Percentiles rank a stretch among this genome's conserved stretches.
phyloP scores from a whole-genome alignment of 2,797 vertebrate species.

The Melanotaenia nigrans region DNA sequence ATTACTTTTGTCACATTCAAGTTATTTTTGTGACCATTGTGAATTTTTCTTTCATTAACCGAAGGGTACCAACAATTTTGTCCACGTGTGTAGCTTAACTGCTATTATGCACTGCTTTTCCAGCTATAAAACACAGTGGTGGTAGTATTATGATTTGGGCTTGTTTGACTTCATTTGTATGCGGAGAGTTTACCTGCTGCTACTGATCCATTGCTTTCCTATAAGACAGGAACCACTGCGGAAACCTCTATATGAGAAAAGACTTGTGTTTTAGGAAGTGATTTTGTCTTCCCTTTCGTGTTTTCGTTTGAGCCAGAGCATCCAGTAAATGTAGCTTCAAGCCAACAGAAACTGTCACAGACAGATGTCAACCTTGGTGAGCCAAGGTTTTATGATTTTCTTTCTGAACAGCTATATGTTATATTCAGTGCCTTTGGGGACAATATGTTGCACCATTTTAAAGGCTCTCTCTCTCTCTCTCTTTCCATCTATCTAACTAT shows the following conservation, averaged over 20 bases:
- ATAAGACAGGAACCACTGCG: not conserved
- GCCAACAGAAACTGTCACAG: not conserved
- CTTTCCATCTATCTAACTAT: not conserved
- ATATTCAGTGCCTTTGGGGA: not conserved
- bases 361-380: not conserved
- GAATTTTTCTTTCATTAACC: too few relatives aligned
- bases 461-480: not conserved
- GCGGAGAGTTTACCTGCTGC: not conserved
- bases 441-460: not conserved
- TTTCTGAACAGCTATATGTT: not conserved
- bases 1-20: too few relatives aligned
- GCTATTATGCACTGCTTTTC: too few relatives aligned
- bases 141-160: not conserved
- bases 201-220: not conserved
- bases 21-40: too few relatives aligned
- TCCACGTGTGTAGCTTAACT: too few relatives aligned
- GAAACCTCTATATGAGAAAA: not conserved
- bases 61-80: too few relatives aligned
- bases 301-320: not conserved
- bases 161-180: not conserved
- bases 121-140: not conserved
- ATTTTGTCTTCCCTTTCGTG: not conserved
- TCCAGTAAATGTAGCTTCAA: not conserved
- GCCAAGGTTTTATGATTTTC: not conserved
- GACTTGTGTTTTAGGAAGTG: not conserved